Evolutionary conservation across 2,113 vertebrate species (phyloP).

Genomic region (Pelodiscus sinensis): DNA sequence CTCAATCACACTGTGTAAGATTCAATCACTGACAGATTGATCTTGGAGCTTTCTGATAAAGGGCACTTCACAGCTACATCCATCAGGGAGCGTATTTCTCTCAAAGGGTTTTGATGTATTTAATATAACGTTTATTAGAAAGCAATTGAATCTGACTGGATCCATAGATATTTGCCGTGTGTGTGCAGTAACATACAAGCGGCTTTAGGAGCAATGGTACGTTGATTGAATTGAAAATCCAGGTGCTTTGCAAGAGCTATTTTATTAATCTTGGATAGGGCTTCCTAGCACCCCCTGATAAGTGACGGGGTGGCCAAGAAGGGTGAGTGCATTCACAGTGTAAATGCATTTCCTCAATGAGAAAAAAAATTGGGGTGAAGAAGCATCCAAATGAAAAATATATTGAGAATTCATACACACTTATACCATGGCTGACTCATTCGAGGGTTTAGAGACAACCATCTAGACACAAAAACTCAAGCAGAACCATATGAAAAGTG

Average conservation of each 20-base stretch:
- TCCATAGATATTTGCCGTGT: not conserved
- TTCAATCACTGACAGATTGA: conserved; percentile 23
- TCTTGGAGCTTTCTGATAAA: conserved; percentile 14
- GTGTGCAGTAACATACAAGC: not conserved
- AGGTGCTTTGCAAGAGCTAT: not conserved
- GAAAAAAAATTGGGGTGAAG: not conserved
- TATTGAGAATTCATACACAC: not conserved
- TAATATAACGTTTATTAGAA: not conserved
- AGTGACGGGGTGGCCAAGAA: not conserved
- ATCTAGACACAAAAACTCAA: not conserved
- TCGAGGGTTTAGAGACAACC: not conserved
- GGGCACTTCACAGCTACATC: not conserved
- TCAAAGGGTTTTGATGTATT: not conserved
- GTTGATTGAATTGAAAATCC: not conserved
- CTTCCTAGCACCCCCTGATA: not conserved
- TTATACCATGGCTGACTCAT: not conserved
- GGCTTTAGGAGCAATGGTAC: not conserved
- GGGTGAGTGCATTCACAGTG: not conserved
- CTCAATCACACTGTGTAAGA: not conserved
- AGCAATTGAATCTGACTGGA: not conserved
- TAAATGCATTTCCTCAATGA: fast-evolving
- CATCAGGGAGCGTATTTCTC: not conserved
- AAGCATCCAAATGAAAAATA: not conserved
- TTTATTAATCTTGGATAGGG: not conserved
- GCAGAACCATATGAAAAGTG: not conserved